Evolutionary conservation across 2,797 vertebrate genomes (phyloP), one percentile per base, ranked within the genome.

Genomic region (Pelochelys cantorii): DNA sequence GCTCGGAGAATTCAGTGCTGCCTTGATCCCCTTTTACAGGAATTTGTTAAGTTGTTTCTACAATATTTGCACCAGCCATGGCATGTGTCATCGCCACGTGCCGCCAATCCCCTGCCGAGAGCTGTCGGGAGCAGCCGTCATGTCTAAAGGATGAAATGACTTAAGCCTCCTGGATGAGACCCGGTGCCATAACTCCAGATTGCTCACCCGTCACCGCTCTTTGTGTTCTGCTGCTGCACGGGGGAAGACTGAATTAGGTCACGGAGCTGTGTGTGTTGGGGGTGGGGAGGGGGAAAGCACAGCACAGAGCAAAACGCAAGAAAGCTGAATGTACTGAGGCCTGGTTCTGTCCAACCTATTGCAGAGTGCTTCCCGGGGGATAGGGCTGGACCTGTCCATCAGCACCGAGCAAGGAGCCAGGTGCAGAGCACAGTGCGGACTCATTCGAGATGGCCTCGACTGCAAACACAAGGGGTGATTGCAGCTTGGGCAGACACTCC

Each of bases 221-320:
- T 60, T 80, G 9, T 91, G 75, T 83, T 65, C 65, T 82, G 42
- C 94, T 91, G 1, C 83, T 56, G 92, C 84, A 94, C 78, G n/a
- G 34, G 90, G 78, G 74, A 86, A 94, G 95, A 80, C 91, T 96
- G 95, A 96, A 97, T 94, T 95, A 95, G 94, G 96, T 97, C 95
- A 94, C 78, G 34, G 83, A 95, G 91, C 92, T 88, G 86, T 87
- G 31, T 71, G 65, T 34, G 53, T 4, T 18, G 4, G 9, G 18
- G 10, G n/a, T 52, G 81, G 88, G 89, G 83, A 54, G 87, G 42
- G 75, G 86, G 86, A 92, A 95, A 95, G 95, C 68, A 87, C 88
- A 92, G 85, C 31, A 83, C 10, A 68, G 88, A 94, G 89, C 0
- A 27, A 37, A 85, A 17, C 83, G 48, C 62, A 79, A 82, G 71